Percentiles rank a stretch among this genome's conserved stretches.
Conservation (phyloP, 2,797 vertebrate genomes). For the Triplophysa yarkandensis region DNA sequence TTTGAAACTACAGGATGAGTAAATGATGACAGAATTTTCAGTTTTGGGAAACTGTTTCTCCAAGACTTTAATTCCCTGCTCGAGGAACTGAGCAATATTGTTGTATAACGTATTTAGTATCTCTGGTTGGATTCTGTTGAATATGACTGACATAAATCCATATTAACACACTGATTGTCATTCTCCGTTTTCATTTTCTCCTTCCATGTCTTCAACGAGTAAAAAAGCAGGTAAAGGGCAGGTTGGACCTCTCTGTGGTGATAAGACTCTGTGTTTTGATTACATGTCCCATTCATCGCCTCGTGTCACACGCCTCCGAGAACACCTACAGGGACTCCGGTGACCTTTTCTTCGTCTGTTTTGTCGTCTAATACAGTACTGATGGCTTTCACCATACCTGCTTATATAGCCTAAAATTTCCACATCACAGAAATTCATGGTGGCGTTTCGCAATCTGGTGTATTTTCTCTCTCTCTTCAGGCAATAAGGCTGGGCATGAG, state of each 20-base stretch:
- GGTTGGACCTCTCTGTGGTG: slow-evolving; percentile 23
- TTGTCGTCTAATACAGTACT: slow-evolving; percentile 18
- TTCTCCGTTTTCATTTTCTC: background rate
- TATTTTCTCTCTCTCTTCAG: background rate
- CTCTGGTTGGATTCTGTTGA: background rate
- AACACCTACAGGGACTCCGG: slow-evolving; percentile 19
- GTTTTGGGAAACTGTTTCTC: too few species aligned
- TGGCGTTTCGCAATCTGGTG: slow-evolving; percentile 1
- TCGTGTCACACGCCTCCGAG: slow-evolving; percentile 9
- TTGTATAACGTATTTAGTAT: background rate
- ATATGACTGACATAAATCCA: background rate
- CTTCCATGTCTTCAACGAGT: background rate
- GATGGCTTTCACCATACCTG: background rate
- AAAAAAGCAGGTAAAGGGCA: slow-evolving; percentile 27
- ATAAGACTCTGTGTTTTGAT: slow-evolving; percentile 32
- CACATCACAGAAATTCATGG: background rate
- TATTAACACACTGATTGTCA: background rate
- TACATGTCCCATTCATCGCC: slow-evolving; percentile 27
- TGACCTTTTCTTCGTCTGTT: slow-evolving; percentile 42
- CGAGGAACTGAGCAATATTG: background rate
- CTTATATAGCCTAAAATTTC: background rate
- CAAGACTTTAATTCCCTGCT: too few species aligned
- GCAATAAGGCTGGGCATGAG: too few species aligned
- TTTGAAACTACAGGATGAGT: too few species aligned
- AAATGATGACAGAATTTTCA: too few species aligned